Percentiles rank a stretch among this genome's conserved stretches.
Evolutionary conservation across 2,113 vertebrate species (phyloP).

Genomic region (Coturnix japonica): DNA sequence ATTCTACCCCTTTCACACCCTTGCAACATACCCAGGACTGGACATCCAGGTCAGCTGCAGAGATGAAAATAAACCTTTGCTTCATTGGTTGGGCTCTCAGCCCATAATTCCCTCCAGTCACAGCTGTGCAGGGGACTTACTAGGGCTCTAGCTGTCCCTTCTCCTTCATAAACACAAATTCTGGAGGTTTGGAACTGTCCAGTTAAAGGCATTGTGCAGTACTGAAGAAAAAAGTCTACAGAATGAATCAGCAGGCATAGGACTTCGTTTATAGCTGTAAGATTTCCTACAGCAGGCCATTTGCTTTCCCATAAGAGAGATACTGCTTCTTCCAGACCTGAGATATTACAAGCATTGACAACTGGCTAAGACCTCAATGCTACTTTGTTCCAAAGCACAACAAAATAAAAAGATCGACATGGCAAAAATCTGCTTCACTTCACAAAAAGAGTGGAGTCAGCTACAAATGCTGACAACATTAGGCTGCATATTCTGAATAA

Average conservation of each 20-base stretch:
- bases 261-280: neutral
- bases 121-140: conserved; percentile 61
- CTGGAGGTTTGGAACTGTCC: conserved; percentile 20
- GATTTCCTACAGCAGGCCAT: neutral
- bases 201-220: neutral
- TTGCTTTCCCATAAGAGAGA: neutral
- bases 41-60: conserved; percentile 72
- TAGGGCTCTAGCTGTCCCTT: conserved; percentile 27
- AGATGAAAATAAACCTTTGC: conserved; percentile 66
- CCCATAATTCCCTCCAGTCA: conserved; percentile 38
- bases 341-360: rapidly evolving
- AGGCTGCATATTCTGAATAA: neutral
- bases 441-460: neutral
- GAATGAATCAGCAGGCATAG: neutral
- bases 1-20: conserved; percentile 68
- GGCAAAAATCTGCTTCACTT: neutral
- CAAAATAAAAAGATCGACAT: neutral
- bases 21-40: conserved; percentile 58
- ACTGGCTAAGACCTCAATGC: neutral
- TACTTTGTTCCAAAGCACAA: neutral
- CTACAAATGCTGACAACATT: neutral
- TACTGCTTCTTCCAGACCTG: neutral
- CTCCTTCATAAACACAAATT: conserved; percentile 5
- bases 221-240: neutral
- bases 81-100: conserved; percentile 61